These are phyloP conservation scores for Drosophila neocordata DNA, from an alignment of 1,140 invertebrate genomes.

Conservation along the genomic window DNA sequence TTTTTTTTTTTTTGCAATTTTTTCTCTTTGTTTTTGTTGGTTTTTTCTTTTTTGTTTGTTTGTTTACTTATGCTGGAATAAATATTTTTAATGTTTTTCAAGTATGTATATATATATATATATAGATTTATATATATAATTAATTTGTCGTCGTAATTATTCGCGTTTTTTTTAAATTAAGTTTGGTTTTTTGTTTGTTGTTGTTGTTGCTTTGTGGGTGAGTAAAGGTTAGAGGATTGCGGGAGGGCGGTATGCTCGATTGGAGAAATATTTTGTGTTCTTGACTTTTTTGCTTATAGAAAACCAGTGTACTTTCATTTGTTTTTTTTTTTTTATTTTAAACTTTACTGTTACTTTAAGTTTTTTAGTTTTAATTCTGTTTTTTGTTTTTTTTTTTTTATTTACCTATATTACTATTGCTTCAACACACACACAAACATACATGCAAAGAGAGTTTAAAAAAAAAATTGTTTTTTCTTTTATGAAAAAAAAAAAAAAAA, in stretches of 20 bases:
- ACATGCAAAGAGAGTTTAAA: constrained; percentile 1
- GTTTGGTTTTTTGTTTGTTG: constrained; percentile 18
- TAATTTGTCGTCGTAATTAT: constrained; percentile 36
- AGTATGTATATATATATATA: constrained; percentile 37
- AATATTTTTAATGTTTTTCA: constrained; percentile 55
- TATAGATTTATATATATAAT: constrained; percentile 19
- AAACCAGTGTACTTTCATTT: constrained; percentile 54
- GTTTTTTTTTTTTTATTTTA: constrained; percentile 42
- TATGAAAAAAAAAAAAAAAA: too few species aligned
- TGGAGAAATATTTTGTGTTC: constrained; percentile 36
- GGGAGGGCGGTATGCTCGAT: not conserved
- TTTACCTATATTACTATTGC: constrained; percentile 22
- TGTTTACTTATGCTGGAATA: constrained; percentile 63
- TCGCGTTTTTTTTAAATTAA: constrained; percentile 30
- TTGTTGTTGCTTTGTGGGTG: constrained; percentile 7
- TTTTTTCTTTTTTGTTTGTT: constrained; percentile 47
- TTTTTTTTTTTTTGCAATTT: constrained; percentile 37
- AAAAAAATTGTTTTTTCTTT: not conserved
- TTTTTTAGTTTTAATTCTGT: constrained; percentile 13
- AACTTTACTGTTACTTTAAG: constrained; percentile 27
- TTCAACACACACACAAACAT: constrained; percentile 11
- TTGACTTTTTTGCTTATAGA: constrained; percentile 54
- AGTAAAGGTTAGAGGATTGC: not conserved
- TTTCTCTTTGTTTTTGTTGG: constrained; percentile 32
- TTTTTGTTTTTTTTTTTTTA: not conserved